Conservation (phyloP, 2,797 vertebrate species). For the Taeniopygia guttata region DNA sequence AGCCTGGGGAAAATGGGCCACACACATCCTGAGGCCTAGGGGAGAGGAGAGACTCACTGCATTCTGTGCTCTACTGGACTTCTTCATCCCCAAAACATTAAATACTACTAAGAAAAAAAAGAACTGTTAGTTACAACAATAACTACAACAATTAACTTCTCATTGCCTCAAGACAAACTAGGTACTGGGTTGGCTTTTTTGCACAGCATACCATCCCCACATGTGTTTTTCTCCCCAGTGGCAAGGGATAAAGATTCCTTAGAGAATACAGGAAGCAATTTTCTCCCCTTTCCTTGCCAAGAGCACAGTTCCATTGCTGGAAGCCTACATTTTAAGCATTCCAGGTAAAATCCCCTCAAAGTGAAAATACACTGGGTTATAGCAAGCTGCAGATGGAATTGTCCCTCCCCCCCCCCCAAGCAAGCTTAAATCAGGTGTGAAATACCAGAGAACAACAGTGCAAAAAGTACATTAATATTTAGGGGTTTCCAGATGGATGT, state of each 20-base stretch:
- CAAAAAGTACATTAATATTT: neutral
- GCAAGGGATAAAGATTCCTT: neutral
- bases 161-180: neutral
- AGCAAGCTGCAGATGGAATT: neutral
- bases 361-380: neutral
- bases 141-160: neutral
- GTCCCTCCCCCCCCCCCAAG: neutral
- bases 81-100: neutral
- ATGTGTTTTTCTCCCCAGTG: fast-evolving
- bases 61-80: neutral
- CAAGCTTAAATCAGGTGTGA: neutral
- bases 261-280: neutral
- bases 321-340: neutral
- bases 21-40: fast-evolving
- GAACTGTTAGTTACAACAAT: neutral
- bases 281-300: neutral
- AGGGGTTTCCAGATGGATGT: neutral
- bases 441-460: fast-evolving
- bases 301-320: neutral
- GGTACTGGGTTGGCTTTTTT: neutral
- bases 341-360: neutral
- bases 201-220: neutral
- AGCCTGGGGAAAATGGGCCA: neutral
- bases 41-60: neutral
- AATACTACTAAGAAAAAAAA: no score